These are phyloP conservation scores for Luscinia luscinia DNA, from an alignment of 2,797 vertebrate genomes.

Conservation along the genomic window DNA sequence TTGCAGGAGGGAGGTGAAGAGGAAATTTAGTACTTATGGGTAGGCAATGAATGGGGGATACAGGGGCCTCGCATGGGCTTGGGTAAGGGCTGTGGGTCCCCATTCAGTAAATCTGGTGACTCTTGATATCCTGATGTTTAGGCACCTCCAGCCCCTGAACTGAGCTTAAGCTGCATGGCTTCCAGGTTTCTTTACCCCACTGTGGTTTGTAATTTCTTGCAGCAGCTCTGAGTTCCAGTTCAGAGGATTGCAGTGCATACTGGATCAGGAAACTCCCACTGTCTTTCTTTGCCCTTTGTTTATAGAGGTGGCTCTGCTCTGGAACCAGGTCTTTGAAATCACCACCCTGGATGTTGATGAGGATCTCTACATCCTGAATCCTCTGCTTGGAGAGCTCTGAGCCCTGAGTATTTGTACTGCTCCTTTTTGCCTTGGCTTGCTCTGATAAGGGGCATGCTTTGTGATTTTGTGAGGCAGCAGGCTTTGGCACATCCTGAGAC, in stretches of 20 bases:
- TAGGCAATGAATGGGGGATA: background rate
- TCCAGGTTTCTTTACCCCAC: background rate
- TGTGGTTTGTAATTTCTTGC: background rate
- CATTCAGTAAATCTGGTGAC: background rate
- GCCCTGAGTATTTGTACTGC: background rate
- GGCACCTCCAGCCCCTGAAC: background rate
- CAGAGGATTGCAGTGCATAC: rapidly evolving
- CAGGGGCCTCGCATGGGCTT: background rate
- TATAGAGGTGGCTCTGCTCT: background rate
- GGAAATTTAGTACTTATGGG: background rate
- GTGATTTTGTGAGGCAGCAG: background rate
- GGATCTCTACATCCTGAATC: background rate
- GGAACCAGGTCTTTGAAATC: background rate
- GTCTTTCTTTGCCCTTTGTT: background rate
- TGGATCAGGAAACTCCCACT: background rate
- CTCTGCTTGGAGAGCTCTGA: background rate
- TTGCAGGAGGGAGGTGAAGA: background rate
- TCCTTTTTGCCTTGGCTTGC: background rate
- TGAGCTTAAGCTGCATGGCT: background rate
- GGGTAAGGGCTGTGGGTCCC: background rate
- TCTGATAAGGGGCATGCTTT: background rate
- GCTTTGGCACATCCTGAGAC: background rate
- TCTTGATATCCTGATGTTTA: background rate
- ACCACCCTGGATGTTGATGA: background rate
- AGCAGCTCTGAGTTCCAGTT: background rate